Percentiles rank a stretch among this genome's conserved stretches.
phyloP scores from a whole-genome alignment of 2,888 invertebrate genomes.

The Trichacis sp. region DNA sequence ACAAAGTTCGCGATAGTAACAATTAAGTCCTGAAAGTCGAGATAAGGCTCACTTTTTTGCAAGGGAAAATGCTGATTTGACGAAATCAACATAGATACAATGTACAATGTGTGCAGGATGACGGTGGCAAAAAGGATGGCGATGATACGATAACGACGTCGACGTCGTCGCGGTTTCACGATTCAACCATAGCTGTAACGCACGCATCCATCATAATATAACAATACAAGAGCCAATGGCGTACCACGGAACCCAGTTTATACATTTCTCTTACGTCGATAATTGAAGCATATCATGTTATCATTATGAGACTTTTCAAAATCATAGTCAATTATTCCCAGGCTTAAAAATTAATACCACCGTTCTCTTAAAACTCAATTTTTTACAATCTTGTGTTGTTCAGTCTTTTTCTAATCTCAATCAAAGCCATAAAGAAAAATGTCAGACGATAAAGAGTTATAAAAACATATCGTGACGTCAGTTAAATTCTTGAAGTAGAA shows the following conservation, averaged over 20 bases:
- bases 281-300: conserved; percentile 34
- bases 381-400: too few relatives aligned
- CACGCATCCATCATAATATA: conserved; percentile 26
- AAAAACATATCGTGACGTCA: too few relatives aligned
- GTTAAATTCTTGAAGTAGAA: too few relatives aligned
- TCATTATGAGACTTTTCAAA: too few relatives aligned
- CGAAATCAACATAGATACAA: too few relatives aligned
- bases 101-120: conserved; percentile 19
- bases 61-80: too few relatives aligned
- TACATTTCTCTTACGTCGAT: conserved; percentile 18
- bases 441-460: too few relatives aligned
- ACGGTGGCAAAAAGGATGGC: conserved; percentile 23
- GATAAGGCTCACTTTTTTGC: conserved; percentile 29
- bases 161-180: conserved; percentile 57
- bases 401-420: too few relatives aligned
- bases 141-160: conserved; percentile 6
- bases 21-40: conserved; percentile 30
- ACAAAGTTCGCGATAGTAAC: conserved; percentile 2
- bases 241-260: conserved; percentile 19
- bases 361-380: too few relatives aligned
- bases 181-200: conserved; percentile 62
- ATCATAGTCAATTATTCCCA: too few relatives aligned
- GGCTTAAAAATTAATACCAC: too few relatives aligned
- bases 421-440: too few relatives aligned
- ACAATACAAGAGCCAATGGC: conserved; percentile 36